These are phyloP conservation scores for Nibea albiflora DNA, from an alignment of 2,113 vertebrate species.

Conservation along the genomic window DNA sequence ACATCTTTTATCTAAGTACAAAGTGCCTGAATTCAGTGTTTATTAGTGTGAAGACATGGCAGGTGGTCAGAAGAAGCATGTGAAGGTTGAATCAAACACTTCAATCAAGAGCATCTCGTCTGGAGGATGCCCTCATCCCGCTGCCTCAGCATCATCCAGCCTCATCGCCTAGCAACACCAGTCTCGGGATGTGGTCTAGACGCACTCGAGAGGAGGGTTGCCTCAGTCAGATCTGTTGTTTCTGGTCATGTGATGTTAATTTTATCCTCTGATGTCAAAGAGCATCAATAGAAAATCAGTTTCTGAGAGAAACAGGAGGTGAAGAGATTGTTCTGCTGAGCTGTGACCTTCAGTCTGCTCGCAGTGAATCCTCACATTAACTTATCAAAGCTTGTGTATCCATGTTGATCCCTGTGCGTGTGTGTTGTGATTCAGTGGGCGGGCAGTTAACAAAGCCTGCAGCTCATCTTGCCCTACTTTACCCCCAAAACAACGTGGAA, in stretches of 20 bases:
- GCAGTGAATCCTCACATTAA: neutral
- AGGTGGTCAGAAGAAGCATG: neutral
- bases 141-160: conserved; percentile 22
- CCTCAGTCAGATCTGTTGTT: conserved; percentile 26
- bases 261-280: conserved; percentile 29
- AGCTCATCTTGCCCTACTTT: conserved; percentile 70
- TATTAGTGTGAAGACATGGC: neutral
- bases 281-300: neutral
- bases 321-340: neutral
- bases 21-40: neutral
- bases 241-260: conserved; percentile 37
- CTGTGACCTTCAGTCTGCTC: neutral
- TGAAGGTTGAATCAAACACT: conserved; percentile 14
- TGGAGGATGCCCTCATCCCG: conserved; percentile 31
- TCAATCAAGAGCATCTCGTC: conserved; percentile 19
- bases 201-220: conserved; percentile 2
- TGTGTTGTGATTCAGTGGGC: conserved; percentile 46
- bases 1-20: neutral
- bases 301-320: neutral
- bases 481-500: conserved; percentile 41
- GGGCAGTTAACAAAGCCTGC: conserved; percentile 45
- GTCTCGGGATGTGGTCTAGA: conserved; percentile 25
- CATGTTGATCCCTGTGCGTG: neutral
- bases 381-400: neutral
- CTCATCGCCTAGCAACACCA: conserved; percentile 68